Percentiles rank a stretch among this genome's conserved stretches.
Evolutionary conservation across 92 coral and sea anemone genomes (phyloP).

Genomic region (Isaurus tuberculatus): DNA sequence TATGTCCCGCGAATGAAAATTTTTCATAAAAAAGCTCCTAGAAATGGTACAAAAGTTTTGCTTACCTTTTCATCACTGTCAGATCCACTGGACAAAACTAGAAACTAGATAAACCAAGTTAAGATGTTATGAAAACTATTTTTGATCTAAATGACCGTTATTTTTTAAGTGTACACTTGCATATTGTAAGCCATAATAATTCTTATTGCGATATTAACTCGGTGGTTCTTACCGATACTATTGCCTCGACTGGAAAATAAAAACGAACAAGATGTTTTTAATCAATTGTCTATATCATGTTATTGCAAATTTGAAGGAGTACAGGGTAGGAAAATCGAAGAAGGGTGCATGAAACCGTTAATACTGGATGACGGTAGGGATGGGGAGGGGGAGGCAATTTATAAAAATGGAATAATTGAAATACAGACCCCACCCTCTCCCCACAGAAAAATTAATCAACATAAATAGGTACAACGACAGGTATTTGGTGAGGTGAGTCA

Average conservation of each 20-base stretch:
- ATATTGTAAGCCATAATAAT: background rate
- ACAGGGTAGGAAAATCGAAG: too few relatives aligned
- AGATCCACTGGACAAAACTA: too few relatives aligned
- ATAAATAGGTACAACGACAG: background rate
- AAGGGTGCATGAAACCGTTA: too few relatives aligned
- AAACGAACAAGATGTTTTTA: background rate
- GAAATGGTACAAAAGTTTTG: background rate
- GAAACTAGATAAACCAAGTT: too few relatives aligned
- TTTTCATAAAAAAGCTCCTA: background rate
- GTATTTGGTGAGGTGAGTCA: constrained; percentile 3
- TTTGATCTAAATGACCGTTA: background rate
- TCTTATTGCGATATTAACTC: constrained; percentile 2
- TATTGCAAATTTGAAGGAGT: too few relatives aligned
- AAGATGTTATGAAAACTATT: background rate
- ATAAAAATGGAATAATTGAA: background rate
- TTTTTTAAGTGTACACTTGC: background rate
- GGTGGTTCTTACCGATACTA: constrained; percentile 8
- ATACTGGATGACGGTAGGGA: background rate
- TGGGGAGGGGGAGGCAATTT: background rate
- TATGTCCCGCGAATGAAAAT: background rate
- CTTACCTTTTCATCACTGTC: too few relatives aligned
- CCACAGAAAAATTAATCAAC: background rate
- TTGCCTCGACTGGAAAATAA: constrained; percentile 14
- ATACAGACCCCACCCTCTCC: background rate
- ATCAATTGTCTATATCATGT: background rate